A percentile compares a stretch with the other conserved stretches of the same genome.
phyloP scores from a whole-genome alignment of 2,113 vertebrate species.

The Aramus guarauna region DNA sequence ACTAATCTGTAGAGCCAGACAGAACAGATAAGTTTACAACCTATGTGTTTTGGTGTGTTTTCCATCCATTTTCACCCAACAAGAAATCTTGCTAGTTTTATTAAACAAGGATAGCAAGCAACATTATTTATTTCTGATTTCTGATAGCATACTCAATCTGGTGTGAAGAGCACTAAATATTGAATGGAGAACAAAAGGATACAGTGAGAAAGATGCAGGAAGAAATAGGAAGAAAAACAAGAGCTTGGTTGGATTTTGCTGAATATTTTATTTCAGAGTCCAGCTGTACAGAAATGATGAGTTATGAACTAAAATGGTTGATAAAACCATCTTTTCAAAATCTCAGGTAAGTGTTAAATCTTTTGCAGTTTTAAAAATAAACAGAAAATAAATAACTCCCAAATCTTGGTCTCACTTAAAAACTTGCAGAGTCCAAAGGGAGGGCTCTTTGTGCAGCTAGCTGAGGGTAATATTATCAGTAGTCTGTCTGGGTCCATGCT shows the following conservation, averaged over 20 bases:
- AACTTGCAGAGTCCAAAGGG: neutral
- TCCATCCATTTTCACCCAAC: neutral
- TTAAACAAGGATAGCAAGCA: neutral
- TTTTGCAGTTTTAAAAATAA: neutral
- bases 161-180: neutral
- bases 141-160: neutral
- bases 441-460: neutral
- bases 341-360: neutral
- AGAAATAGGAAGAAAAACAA: neutral
- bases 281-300: neutral
- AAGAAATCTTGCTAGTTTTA: neutral
- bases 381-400: neutral
- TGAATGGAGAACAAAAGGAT: neutral
- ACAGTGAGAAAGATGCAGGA: neutral
- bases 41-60: neutral
- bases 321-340: neutral
- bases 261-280: neutral
- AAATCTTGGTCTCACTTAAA: neutral
- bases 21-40: neutral
- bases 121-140: neutral
- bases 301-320: neutral
- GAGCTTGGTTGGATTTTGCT: neutral
- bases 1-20: neutral
- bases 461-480: neutral
- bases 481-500: neutral